A percentile compares a stretch with the other conserved stretches of the same genome.
Conservation (phyloP, 2,888 invertebrate genomes). For the Hetaerina titia region DNA sequence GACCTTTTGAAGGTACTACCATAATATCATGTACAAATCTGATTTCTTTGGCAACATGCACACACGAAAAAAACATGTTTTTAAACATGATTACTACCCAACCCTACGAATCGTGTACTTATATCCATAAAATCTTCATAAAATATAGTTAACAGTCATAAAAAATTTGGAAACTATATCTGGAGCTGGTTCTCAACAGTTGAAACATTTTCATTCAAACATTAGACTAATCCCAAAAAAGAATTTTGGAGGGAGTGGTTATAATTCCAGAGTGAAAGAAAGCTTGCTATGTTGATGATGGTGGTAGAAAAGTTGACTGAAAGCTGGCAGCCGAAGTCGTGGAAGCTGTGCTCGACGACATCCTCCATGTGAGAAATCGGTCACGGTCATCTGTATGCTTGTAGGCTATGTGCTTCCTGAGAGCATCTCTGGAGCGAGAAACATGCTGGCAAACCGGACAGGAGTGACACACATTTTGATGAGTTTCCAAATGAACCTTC, state of each 20-base stretch:
- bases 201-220: slow-evolving; percentile 2
- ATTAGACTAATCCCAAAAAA: neutral
- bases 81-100: neutral
- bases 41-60: neutral
- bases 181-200: neutral
- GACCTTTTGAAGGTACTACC: neutral
- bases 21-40: neutral
- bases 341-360: slow-evolving; percentile 44
- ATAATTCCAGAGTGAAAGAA: neutral
- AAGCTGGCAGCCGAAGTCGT: slow-evolving; percentile 3
- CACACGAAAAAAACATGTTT: neutral
- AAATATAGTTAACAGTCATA: neutral
- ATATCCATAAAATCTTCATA: neutral
- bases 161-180: neutral
- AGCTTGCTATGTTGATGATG: slow-evolving; percentile 53
- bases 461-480: slow-evolving; percentile 92
- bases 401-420: slow-evolving; percentile 93
- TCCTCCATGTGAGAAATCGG: slow-evolving; percentile 56
- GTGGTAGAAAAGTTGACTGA: slow-evolving; percentile 39
- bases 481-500: slow-evolving; percentile 94
- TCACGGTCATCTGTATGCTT: slow-evolving; percentile 83
- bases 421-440: slow-evolving; percentile 91
- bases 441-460: slow-evolving; percentile 93
- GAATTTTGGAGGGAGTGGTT: neutral
- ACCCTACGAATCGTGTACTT: neutral